Conservation (phyloP, 2,113 vertebrate genomes). For the Kryptolebias marmoratus region DNA sequence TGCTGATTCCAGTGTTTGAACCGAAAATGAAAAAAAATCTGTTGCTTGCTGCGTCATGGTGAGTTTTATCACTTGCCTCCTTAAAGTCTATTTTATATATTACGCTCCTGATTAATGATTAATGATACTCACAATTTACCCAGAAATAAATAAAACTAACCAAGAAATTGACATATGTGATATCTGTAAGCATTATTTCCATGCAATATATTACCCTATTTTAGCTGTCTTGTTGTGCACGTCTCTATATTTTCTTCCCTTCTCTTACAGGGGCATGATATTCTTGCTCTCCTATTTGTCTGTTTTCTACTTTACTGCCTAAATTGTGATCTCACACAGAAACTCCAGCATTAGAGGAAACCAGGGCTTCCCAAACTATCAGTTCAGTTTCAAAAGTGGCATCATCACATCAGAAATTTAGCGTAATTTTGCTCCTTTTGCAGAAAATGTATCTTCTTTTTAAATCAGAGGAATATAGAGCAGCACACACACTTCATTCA, state of each 20-base stretch:
- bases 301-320: conserved; percentile 2
- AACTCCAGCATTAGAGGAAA: conserved; percentile 11
- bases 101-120: conserved; percentile 20
- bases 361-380: background rate
- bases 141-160: conserved; percentile 35
- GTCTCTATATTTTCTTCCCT: conserved; percentile 1
- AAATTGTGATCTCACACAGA: conserved; percentile 19
- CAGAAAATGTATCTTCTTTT: no score
- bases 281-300: conserved; percentile 12
- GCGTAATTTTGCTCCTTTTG: background rate
- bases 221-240: conserved; percentile 3
- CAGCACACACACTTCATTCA: background rate
- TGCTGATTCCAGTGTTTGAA: background rate
- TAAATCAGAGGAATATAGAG: background rate
- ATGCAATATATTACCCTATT: background rate
- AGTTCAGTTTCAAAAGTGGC: no score
- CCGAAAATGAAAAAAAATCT: background rate
- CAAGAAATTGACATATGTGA: background rate
- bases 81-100: conserved; percentile 31
- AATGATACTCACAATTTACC: conserved; percentile 29
- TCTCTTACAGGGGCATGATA: conserved; percentile 23
- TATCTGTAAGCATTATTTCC: background rate
- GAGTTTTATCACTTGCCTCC: conserved; percentile 33
- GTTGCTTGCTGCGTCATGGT: conserved; percentile 36
- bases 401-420: no score